Evolutionary conservation across 2,888 invertebrate species (phyloP), one percentile per base, ranked within the genome.

Genomic region (Prenolepis imparis): DNA sequence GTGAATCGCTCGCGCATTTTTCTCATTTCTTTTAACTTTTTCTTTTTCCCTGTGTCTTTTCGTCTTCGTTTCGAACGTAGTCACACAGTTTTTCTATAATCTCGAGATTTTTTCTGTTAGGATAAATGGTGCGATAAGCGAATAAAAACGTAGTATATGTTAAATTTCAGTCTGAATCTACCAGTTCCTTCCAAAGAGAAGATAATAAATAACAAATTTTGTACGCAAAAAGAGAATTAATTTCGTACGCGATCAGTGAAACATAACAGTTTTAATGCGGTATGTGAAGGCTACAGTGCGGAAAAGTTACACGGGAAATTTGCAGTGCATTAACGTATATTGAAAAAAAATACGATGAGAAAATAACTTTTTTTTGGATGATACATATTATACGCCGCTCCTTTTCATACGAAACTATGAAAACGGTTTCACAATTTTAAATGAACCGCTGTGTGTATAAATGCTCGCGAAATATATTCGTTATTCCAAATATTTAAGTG

Each of bases 1-100:
- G 57, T 28, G 75, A 57, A 68, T 24, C 24, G 67, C 67, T 44
- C 78, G 63, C 41, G 61, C 39, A 81, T 63, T 70, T 73, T 48
- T 77, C 52, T 63, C 63, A 12, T 63, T 77, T 44, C 24, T 36
- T 44, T n/a, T 21, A 0, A 4, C 32, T 0, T 24, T 48, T 61
- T 61, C 12, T 28, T 28, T 1, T 3, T 36, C 36, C 36, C 36
- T 32, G 21, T 70, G 32, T 41, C 44, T 48, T 83, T 70, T 80
- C 32, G 18, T 8, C 44, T 41, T 44, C 39, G 21, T 80, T 77
- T 11, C 24, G 24, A 59, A 48, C 59, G 4, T 44, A 44, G 44
- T 44, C 12, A 44, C n/a, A 8, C 28, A 28, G 28, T 32, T 18
- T 21, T 11, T 28, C 12, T 28, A 44, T 15, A 44, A 44, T 12